Base-by-base conservation (phyloP, 2,888 invertebrate species). In the Cerastis rubricosa region DNA sequence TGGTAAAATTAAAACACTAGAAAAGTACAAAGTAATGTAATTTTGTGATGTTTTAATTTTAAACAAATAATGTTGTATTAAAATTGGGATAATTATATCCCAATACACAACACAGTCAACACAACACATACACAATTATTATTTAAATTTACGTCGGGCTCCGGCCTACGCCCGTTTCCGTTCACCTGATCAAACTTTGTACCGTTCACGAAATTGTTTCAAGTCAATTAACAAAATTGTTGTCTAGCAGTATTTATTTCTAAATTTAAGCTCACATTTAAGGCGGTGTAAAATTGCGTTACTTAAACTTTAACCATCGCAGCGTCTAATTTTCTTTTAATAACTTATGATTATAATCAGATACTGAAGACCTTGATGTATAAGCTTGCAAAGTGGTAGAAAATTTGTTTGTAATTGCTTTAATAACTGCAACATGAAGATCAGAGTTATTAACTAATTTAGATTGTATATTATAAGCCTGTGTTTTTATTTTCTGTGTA, bases 361-460 rank as follows among this genome's bases (percentile, higher is more conserved):
- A 19, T 11, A 63, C 29, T 29, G 22, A 25, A 75, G 0, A 35
- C 7, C 8, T n/a, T 11, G 14, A 29, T 25, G 14, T 14, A 51
- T 47, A 40, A 40, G 40, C 29, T 75, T 40, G 9, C 22, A 9
- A 40, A 64, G 25, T 63, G 19, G n/a, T 29, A 40, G 29, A 35
- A 63, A 9, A 64, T 64, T 64, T 17, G 7, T n/a, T 54, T 40
- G 7, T 29, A 29, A 57, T 76, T 64, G 6, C 22, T 47, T n/a
- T 57, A 40, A 29, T 67, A 7, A 40, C 35, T 64, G 45, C 35
- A 64, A 75, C n/a, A 22, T 35, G 51, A 76, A 40, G 43, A 51
- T 45, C 29, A 14, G 14, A 40, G 45, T 29, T 45, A 66, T 47
- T 51, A 22, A 5, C 11, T 9, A 12, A 25, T 65, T 40, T 14